Evolutionary conservation across 1,140 invertebrate species (phyloP).

Genomic region (Sesamia nonagrioides): DNA sequence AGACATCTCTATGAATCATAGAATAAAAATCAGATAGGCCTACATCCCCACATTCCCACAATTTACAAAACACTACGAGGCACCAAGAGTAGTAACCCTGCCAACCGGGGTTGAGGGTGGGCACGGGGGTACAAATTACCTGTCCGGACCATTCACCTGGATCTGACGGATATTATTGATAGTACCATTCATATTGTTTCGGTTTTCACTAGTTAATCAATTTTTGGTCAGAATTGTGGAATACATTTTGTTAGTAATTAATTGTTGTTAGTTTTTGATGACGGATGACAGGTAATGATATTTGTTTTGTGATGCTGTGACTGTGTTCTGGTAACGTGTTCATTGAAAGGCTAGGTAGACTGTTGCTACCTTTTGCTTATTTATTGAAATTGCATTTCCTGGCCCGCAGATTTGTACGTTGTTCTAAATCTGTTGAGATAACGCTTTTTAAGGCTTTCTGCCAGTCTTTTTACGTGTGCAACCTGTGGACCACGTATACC

Average conservation of each 20-base stretch:
- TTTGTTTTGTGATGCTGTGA: not conserved
- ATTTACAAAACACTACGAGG: slow-evolving; percentile 3
- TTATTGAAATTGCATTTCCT: too few relatives aligned
- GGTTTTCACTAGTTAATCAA: slow-evolving; percentile 47
- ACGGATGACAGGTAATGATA: slow-evolving; percentile 3
- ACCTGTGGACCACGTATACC: too few relatives aligned
- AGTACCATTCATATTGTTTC: slow-evolving; percentile 48
- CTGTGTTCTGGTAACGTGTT: not conserved
- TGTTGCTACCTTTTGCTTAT: not conserved
- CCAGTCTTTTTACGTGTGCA: too few relatives aligned
- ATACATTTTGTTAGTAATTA: slow-evolving; percentile 46
- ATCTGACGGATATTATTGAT: slow-evolving; percentile 58
- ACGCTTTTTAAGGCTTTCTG: too few relatives aligned
- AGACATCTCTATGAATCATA: too few relatives aligned
- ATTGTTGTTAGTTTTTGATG: slow-evolving; percentile 9
- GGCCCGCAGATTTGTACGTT: too few relatives aligned
- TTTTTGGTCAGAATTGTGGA: slow-evolving; percentile 23
- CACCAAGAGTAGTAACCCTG: slow-evolving; percentile 3
- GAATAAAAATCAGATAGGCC: not conserved
- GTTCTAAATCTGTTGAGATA: too few relatives aligned
- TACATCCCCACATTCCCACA: not conserved
- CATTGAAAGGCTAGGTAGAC: not conserved
- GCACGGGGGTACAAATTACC: slow-evolving; percentile 69
- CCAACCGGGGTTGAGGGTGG: slow-evolving; percentile 4
- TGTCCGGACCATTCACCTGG: slow-evolving; percentile 69